phyloP scores from a whole-genome alignment of 2,888 invertebrate species.

The Meganola albula region DNA sequence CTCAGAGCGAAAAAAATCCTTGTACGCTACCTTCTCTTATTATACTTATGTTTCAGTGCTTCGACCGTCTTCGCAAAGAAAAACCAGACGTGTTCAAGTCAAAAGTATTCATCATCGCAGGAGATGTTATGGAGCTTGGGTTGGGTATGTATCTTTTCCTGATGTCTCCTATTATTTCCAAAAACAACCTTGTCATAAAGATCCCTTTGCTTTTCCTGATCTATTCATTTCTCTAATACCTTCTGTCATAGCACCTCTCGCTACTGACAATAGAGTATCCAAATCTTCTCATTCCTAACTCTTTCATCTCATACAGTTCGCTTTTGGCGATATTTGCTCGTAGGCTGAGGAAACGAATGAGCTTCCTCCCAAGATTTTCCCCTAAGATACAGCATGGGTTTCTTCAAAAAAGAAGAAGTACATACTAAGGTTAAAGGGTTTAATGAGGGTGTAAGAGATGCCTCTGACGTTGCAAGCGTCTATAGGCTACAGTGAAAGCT shows the following conservation, averaged over 20 bases:
- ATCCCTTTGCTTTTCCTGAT: neutral
- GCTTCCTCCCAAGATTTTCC: no score
- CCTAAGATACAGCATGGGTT: no score
- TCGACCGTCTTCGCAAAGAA: constrained; percentile 76
- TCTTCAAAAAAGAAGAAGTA: no score
- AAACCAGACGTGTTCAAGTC: constrained; percentile 70
- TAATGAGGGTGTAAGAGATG: no score
- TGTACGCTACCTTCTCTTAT: no score
- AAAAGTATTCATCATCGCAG: constrained; percentile 82
- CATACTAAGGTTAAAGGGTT: no score
- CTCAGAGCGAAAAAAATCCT: no score
- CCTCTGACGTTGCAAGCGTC: neutral
- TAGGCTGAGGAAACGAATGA: no score
- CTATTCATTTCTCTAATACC: neutral
- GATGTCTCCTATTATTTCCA: neutral
- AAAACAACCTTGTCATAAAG: neutral
- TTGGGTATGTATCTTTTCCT: constrained; percentile 59
- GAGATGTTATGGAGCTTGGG: constrained; percentile 77
- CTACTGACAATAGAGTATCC: neutral
- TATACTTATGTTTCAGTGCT: constrained; percentile 72
- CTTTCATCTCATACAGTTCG: neutral
- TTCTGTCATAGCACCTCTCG: neutral
- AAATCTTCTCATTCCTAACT: neutral
- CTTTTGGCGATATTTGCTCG: no score
- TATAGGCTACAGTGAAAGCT: neutral